Evolutionary conservation across 2,113 vertebrate genomes (phyloP).

Genomic region (Antechinus stuartii): DNA sequence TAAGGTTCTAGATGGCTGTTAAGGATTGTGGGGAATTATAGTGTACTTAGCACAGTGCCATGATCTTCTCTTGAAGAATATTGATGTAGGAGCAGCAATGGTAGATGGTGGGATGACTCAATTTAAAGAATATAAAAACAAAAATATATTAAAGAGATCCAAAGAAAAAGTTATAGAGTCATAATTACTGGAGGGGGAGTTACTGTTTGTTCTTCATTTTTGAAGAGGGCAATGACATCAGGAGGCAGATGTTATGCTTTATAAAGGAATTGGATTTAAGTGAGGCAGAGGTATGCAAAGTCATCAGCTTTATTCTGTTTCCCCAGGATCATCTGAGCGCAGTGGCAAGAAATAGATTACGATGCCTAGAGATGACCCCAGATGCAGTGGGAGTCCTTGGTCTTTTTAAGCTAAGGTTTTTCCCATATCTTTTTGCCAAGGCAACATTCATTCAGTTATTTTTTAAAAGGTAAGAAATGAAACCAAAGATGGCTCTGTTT

Average conservation of each 20-base stretch:
- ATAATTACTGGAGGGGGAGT: neutral
- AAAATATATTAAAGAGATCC: neutral
- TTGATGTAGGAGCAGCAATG: neutral
- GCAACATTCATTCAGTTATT: neutral
- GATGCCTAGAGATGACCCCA: neutral
- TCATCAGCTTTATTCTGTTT: neutral
- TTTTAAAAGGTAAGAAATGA: neutral
- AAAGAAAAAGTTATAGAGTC: neutral
- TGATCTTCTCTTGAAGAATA: neutral
- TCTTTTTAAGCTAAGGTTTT: neutral
- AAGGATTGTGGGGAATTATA: neutral
- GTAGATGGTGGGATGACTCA: neutral
- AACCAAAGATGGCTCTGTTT: neutral
- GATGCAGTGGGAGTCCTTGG: neutral
- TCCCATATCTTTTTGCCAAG: neutral
- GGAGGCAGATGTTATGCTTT: neutral
- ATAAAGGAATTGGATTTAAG: neutral
- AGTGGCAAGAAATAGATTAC: neutral
- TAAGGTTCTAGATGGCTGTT: neutral
- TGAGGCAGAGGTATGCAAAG: neutral
- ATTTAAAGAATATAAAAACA: neutral
- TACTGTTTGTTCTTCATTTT: neutral
- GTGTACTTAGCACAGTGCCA: neutral
- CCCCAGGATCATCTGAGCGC: neutral
- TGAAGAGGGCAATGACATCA: neutral